Percentiles rank a stretch among this genome's conserved stretches.
Evolutionary conservation across 2,113 vertebrate genomes (phyloP).

Genomic region (Macaca fascicularis): DNA sequence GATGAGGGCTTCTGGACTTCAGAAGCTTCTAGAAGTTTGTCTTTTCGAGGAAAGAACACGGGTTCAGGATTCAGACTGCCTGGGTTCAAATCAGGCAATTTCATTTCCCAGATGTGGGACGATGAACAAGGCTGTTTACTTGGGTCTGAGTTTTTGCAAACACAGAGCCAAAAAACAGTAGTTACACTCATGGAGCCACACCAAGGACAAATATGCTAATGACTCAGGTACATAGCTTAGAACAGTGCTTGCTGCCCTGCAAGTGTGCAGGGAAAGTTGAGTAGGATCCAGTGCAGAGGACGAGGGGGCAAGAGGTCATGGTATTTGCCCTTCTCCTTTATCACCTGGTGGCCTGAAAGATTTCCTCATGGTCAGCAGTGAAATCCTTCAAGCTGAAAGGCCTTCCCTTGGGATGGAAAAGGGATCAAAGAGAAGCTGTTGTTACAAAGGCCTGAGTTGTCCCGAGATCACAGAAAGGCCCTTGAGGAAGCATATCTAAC

Average conservation of each 20-base stretch:
- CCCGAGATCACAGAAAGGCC: background rate
- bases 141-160: background rate
- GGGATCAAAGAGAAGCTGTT: accelerated
- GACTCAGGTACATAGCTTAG: accelerated
- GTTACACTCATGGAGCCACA: accelerated
- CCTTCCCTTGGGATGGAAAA: background rate
- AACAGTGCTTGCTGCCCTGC: accelerated
- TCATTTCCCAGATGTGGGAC: no score
- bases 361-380: background rate
- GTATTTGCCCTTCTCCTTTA: no score
- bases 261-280: accelerated
- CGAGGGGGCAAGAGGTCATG: accelerated
- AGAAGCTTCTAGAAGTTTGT: background rate
- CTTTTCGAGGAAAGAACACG: background rate
- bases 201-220: accelerated
- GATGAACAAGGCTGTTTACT: accelerated
- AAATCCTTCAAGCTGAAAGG: background rate
- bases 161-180: background rate
- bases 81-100: accelerated
- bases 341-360: accelerated
- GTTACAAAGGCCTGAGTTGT: no score
- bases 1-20: background rate
- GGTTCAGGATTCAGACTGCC: background rate
- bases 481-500: accelerated
- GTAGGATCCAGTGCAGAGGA: accelerated